Conservation (phyloP, 2,797 vertebrate species). For the Yasuhikotakia modesta region DNA sequence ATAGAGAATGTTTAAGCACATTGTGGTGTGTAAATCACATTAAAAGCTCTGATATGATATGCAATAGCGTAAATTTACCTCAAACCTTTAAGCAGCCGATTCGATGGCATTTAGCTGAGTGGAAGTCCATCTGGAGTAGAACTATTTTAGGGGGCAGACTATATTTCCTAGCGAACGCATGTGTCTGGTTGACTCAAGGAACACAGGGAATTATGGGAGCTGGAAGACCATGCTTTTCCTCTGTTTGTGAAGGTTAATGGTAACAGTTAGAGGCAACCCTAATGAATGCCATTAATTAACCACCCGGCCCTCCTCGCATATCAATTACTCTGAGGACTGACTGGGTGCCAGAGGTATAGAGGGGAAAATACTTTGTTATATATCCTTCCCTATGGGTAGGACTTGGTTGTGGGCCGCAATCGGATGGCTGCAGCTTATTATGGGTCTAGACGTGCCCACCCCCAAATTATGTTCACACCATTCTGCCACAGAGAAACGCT, state of each 20-base stretch:
- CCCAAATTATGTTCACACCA: constrained; percentile 48
- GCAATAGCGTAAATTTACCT: constrained; percentile 59
- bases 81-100: constrained; percentile 44
- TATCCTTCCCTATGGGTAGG: constrained; percentile 55
- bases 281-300: constrained; percentile 61
- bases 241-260: constrained; percentile 61
- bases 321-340: constrained; percentile 53
- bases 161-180: constrained; percentile 41
- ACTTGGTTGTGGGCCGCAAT: constrained; percentile 23
- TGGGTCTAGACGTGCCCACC: constrained; percentile 1
- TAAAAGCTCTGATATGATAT: constrained; percentile 62
- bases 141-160: constrained; percentile 54
- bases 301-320: constrained; percentile 49
- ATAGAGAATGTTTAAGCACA: constrained; percentile 58
- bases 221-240: constrained; percentile 9
- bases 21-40: constrained; percentile 64
- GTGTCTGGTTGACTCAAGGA: constrained; percentile 39
- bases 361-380: constrained; percentile 46
- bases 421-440: constrained; percentile 7
- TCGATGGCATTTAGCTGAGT: constrained; percentile 51
- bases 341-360: constrained; percentile 44
- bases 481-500: constrained; percentile 50
- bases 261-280: constrained; percentile 52
- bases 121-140: constrained; percentile 60
- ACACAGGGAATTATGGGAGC: constrained; percentile 25